Base-by-base conservation (phyloP, 2,113 vertebrate genomes). In the Neotoma lepida region DNA sequence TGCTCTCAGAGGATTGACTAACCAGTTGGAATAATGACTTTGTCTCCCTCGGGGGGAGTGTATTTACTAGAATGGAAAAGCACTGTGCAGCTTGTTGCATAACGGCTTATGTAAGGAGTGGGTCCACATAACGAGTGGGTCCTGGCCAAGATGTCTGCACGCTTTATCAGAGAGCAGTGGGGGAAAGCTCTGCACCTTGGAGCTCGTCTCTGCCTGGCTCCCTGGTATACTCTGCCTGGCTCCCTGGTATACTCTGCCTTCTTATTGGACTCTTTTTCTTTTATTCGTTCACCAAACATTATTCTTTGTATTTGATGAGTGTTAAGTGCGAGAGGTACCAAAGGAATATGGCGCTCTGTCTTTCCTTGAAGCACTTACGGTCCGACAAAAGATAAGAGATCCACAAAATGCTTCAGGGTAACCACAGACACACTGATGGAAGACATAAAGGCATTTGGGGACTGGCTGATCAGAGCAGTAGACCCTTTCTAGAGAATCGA, bases 21-120 rank as follows among this genome's bases (percentile, higher is more conserved):
- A 61, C 12, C 15, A 41, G 46, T 26, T 84, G 73, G 44, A 90
- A 46, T 51, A 28, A 76, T 78, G 70, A 73, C 44, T 54, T 7
- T 24, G 6, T 71, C 41, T 95, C 68, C 71, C n/a, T 17, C 10
- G 44, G 58, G 91, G 44, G 24, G 39, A 39, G 33, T 6, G 0
- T 86, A 20, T 90, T 89, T 87, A 78, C 63, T 66, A n/a, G 58
- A 77, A 64, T 82, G 76, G 95, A 88, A 93, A 86, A 93, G 54
- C 46, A 30, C 66, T 22, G 20, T 9, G 0, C 2, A 1, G 56
- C 68, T 80, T 73, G 44, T 92, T 94, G 78, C 54, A 15, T 91
- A 87, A 97, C 0, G 3, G 70, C n/a, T 44, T 71, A 56, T 15
- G 58, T 63, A 93, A 76, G n/a, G 80, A 41, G 12, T 54, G n/a